Evolutionary conservation across 2,797 vertebrate genomes (phyloP), one percentile per base, ranked within the genome.

Genomic region (Florisuga fusca): DNA sequence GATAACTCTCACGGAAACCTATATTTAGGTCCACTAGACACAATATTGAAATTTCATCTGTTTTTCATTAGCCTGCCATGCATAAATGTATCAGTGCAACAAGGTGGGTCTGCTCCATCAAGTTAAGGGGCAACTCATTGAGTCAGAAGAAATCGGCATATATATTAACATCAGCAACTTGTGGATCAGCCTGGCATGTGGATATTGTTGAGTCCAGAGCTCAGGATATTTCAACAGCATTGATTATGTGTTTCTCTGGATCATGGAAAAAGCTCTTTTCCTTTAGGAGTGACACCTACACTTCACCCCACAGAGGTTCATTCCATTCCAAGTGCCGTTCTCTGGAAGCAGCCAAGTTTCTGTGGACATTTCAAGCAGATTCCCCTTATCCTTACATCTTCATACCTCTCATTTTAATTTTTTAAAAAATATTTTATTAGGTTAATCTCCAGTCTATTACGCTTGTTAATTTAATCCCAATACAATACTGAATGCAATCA

Each of bases 241-340:
- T 88, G 72, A 9, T 17, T 62, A 23, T 19, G 13, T 6, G 2
- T 82, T 61, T 68, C 23, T 72, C 43, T 50, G 23, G 15, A 46
- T 34, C 22, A 51, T 1, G 29, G 72, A 33, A 74, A 72, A 83
- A 68, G 2, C 5, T 71, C 4, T 77, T 68, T 71, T 54, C 15
- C 23, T 61, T 85, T 20, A 33, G 26, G 46, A 77, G 87, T 23
- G 10, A 64, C 22, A 63, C 27, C 12, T 19, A 41, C 2, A 2
- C 4, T 34, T 73, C 0, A 1, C 16, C 57, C 3, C 18, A 10
- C 7, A 50, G 26, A 71, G 4, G 9, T 67, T 10, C 27, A 68
- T 4, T 57, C 14, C 31, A 14, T 71, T 61, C 79, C 15, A 25
- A 31, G 29, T 31, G 8, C 31, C 0, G 0, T 50, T 12, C 10